Percentiles rank a stretch among this genome's conserved stretches.
Conservation (phyloP, 2,888 invertebrate species). For the Cenopis cana region DNA sequence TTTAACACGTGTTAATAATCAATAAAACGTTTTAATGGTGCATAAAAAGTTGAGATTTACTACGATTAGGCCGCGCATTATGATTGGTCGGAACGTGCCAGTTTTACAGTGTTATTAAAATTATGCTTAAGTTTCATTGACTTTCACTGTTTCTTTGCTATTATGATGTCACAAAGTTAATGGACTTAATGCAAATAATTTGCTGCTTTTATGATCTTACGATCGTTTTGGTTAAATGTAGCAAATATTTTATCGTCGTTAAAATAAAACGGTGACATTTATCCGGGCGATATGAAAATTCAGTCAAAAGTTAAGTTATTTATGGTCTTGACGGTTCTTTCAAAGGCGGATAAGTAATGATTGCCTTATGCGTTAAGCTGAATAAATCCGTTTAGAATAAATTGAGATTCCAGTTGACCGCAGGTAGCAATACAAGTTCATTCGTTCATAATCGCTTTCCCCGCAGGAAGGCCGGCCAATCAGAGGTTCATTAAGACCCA, state of each 20-base stretch:
- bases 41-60: conserved; percentile 84
- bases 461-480: conserved; percentile 57
- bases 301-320: conserved; percentile 15
- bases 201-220: conserved; percentile 36
- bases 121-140: conserved; percentile 62
- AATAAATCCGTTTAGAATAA: conserved; percentile 34
- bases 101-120: conserved; percentile 60
- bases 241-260: conserved; percentile 31
- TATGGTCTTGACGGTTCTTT: conserved; percentile 21
- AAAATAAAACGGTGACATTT: conserved; percentile 21
- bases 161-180: conserved; percentile 49
- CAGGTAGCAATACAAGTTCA: conserved; percentile 47
- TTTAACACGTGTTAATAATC: conserved; percentile 84
- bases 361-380: conserved; percentile 31
- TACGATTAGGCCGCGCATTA: conserved; percentile 77
- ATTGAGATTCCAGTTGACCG: conserved; percentile 26
- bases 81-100: conserved; percentile 71
- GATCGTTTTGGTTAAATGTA: conserved; percentile 14
- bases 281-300: conserved; percentile 12
- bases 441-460: conserved; percentile 55
- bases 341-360: conserved; percentile 22
- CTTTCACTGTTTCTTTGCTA: conserved; percentile 58
- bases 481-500: conserved; percentile 56
- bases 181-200: conserved; percentile 43
- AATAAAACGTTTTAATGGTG: conserved; percentile 83